Base-by-base conservation (phyloP, 2,113 vertebrate genomes). In the Noturus placidus region DNA sequence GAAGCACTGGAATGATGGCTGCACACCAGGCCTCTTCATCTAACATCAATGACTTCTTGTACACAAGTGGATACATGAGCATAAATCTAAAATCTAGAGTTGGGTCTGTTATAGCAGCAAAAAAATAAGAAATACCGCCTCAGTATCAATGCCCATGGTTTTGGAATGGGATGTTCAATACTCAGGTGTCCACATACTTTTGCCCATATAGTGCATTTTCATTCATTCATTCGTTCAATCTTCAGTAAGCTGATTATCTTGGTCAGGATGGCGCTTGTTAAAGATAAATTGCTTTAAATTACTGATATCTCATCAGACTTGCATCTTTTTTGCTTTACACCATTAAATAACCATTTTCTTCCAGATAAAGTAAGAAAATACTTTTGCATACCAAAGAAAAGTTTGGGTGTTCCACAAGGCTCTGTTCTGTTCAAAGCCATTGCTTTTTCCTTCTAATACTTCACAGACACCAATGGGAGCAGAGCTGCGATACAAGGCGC, bases 1-100 rank as follows among this genome's bases (percentile, higher is more conserved):
- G 65, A 69, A 33, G n/a, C 33, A 69, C 33, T 69, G 65, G 65
- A 69, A 69, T 69, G 65, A 69, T 54, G 65, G 65, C 65, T 69
- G 13, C 1, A 13, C 65, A 33, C 65, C 65, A 69, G 65, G 65
- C 15, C 17, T 70, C 69, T 33, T 70, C 69, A 70, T 0, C 69
- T 17, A 8, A 35, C 69, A 70, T 70, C 33, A 70, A 11, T 70
- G 69, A 70, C 33, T 33, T 82, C 19, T 59, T 61, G 15, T 38
- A 33, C 56, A 61, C 56, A 14, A 25, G 30, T 13, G 33, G 19
- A 35, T 61, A 2, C 25, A 46, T 74, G 35, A 63, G 25, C 57
- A 27, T 25, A 82, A 63, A 61, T 54, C 33, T 19, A 22, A 42
- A 35, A 72, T 38, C 35, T 38, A 72, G 69, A 38, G 35, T 20